A percentile compares a stretch with the other conserved stretches of the same genome.
These are phyloP conservation scores for Pipa parva DNA, from an alignment of 2,113 vertebrate species.

Conservation along the genomic window DNA sequence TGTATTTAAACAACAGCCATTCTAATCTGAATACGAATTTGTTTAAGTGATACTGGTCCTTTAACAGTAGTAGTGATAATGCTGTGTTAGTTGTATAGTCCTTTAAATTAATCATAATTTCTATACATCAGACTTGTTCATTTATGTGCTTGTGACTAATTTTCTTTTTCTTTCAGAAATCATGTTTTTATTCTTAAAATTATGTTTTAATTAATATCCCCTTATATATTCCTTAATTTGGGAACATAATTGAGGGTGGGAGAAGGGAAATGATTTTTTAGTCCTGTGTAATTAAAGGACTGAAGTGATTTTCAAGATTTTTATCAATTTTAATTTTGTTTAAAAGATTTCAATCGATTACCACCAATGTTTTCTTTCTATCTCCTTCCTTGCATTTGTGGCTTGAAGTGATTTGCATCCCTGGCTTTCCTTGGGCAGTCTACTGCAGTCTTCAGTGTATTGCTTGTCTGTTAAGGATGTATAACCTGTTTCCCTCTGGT, in stretches of 20 bases:
- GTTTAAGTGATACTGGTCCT: no score
- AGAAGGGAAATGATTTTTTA: conserved; percentile 20
- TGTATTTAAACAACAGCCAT: no score
- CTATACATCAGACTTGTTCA: no score
- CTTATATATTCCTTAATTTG: background rate
- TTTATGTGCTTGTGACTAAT: background rate
- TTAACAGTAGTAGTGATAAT: no score
- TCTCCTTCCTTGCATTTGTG: conserved; percentile 13
- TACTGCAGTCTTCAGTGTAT: conserved; percentile 20
- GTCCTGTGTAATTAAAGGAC: background rate
- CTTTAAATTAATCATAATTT: no score
- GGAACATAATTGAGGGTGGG: background rate
- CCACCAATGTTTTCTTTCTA: conserved; percentile 41
- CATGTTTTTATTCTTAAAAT: background rate
- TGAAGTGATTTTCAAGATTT: conserved; percentile 9
- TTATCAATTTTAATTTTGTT: no score
- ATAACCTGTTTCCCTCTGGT: conserved; percentile 23
- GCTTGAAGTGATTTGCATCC: conserved; percentile 6
- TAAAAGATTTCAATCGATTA: no score
- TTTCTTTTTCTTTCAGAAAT: background rate
- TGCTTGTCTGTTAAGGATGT: conserved; percentile 13
- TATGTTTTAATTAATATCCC: conserved; percentile 7
- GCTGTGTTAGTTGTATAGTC: no score
- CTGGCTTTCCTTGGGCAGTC: conserved; percentile 1
- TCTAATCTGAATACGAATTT: no score